Evolutionary conservation across 2,797 vertebrate genomes (phyloP).

Genomic region (Pseudomugil gertrudae): DNA sequence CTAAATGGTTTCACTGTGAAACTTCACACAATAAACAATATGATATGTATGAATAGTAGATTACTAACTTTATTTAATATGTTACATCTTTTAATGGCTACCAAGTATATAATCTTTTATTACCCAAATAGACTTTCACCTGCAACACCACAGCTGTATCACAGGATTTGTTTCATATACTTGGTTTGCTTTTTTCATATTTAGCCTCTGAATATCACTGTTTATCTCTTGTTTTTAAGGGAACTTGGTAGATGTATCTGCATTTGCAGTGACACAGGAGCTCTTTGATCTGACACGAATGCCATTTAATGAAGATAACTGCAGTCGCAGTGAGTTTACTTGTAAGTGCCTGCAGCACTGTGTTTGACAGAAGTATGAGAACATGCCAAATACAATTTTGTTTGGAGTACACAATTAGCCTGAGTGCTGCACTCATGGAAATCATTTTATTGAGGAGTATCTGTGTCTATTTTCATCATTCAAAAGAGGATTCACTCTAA

Average conservation of each 20-base stretch:
- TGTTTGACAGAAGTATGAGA: constrained; percentile 70
- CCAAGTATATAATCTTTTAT: constrained; percentile 39
- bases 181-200: constrained; percentile 50
- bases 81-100: constrained; percentile 42
- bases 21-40: not conserved
- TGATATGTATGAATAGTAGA: constrained; percentile 8
- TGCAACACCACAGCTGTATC: constrained; percentile 48
- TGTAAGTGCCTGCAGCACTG: constrained; percentile 69
- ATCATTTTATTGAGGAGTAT: constrained; percentile 6
- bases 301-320: constrained; percentile 73
- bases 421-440: constrained; percentile 39
- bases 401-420: constrained; percentile 63
- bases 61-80: constrained; percentile 48
- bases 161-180: constrained; percentile 52
- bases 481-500: constrained; percentile 14
- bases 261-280: constrained; percentile 47
- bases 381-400: constrained; percentile 55
- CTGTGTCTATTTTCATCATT: constrained; percentile 16
- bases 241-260: constrained; percentile 54
- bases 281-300: constrained; percentile 71
- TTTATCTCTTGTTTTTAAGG: constrained; percentile 59
- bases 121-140: constrained; percentile 46
- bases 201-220: constrained; percentile 55
- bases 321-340: constrained; percentile 59
- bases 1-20: not conserved